Evolutionary conservation across 2,888 invertebrate species (phyloP), one percentile per base, ranked within the genome.

Genomic region (Minunthozetes semirufus): DNA sequence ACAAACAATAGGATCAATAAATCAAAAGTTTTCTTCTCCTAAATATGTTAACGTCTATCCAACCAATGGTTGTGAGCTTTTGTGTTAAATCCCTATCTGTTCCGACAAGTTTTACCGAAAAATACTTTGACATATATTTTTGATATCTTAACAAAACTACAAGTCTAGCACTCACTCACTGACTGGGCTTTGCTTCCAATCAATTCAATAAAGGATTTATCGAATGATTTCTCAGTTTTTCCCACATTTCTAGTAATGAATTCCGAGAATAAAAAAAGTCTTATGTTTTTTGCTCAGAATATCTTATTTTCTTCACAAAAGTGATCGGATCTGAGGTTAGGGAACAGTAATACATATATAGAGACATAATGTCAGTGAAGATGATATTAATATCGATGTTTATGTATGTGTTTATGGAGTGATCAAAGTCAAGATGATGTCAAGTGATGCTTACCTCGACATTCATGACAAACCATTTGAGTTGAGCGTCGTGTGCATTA

Each of bases 381-480:
- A 50, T 50, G 50, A 50, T 17, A 50, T 50, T 50, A 19, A 56
- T 56, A 56, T 56, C 22, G 19, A 56, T 25, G 56, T 56, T 25
- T 56, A 50, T 50, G 50, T 50, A 50, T 50, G 59, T 59, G 22
- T 53, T 53, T 61, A 29, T 61, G 25, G n/a, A 27, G 63, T 27
- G 17, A 38, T 63, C 22, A 59, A 27, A 63, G 38, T 63, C n/a
- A 38, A 63, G 63, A n/a, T 33, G 63, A 63, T 68, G 68, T 68
- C 68, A 68, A 68, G 22, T n/a, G 19, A 38, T 72, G 27, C 46
- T 53, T 42, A 76, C 76, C 76, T 76, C 66, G n/a, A 61, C 73
- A 33, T 74, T 68, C 48, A 70, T 76, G 61, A 76, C 74, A 56
- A 38, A 76, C 76, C 76, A 76, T 25, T 27, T 56, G 17, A 76